These are phyloP conservation scores for Marcusenius ussheri DNA, from an alignment of 2,113 vertebrate genomes.

Conservation along the genomic window DNA sequence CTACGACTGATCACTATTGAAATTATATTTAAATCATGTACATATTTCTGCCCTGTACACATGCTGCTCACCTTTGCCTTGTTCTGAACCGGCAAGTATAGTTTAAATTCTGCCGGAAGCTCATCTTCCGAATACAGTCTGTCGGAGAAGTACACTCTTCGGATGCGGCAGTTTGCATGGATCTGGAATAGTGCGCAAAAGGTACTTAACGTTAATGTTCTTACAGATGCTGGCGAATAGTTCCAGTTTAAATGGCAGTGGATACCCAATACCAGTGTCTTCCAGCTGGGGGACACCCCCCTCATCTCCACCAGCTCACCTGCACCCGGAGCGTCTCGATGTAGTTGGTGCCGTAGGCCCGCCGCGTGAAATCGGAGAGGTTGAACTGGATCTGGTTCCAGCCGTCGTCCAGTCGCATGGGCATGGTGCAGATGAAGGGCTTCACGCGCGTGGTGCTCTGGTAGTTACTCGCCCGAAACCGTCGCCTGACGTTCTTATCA, in stretches of 20 bases:
- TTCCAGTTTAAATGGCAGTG: not conserved
- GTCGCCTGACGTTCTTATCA: slow-evolving; percentile 87
- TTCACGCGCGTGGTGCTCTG: slow-evolving; percentile 93
- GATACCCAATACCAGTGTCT: not conserved
- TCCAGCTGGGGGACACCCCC: not conserved
- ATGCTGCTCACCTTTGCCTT: slow-evolving; percentile 77
- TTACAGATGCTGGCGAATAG: not conserved
- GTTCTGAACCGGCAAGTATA: slow-evolving; percentile 88
- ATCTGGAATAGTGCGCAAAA: slow-evolving; percentile 62
- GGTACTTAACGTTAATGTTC: not conserved
- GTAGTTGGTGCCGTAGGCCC: slow-evolving; percentile 92
- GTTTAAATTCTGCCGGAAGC: slow-evolving; percentile 93
- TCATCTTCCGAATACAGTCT: slow-evolving; percentile 93
- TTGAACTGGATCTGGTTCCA: slow-evolving; percentile 99
- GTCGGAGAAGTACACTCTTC: slow-evolving; percentile 95
- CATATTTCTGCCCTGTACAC: not conserved
- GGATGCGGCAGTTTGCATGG: slow-evolving; percentile 91
- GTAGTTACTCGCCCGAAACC: slow-evolving; percentile 93
- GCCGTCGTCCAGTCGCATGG: slow-evolving; percentile 89
- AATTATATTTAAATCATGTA: not conserved
- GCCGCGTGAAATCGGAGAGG: slow-evolving; percentile 85
- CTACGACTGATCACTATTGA: not conserved
- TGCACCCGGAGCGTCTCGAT: slow-evolving; percentile 90
- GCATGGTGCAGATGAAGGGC: slow-evolving; percentile 97
- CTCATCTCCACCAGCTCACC: slow-evolving; percentile 49